Evolutionary conservation across 2,113 vertebrate genomes (phyloP).

Genomic region (Bagarius yarrelli): DNA sequence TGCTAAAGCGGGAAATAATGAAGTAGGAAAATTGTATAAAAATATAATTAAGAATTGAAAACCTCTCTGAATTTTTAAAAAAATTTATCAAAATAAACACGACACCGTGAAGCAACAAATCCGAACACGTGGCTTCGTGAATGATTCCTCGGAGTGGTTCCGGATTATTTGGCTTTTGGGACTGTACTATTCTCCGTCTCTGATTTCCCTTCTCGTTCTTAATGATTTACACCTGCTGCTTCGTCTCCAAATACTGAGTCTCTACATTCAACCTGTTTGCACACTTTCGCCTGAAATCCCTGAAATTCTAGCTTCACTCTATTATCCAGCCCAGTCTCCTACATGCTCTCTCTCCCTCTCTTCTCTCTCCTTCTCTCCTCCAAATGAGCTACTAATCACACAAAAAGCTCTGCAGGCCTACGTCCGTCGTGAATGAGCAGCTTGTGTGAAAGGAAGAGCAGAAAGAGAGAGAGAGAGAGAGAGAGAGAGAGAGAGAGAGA

Average conservation of each 20-base stretch:
- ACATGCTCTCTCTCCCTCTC: neutral
- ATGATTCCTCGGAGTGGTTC: too few species aligned
- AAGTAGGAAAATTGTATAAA: too few species aligned
- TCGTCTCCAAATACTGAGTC: neutral
- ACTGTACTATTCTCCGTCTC: too few species aligned
- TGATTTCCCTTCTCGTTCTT: too few species aligned
- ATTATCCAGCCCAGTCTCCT: neutral
- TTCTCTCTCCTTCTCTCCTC: neutral
- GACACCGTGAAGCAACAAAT: too few species aligned
- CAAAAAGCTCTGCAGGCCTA: neutral
- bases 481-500: conserved; percentile 6
- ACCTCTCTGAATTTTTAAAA: too few species aligned
- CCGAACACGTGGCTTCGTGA: too few species aligned
- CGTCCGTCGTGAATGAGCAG: conserved; percentile 25
- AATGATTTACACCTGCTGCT: neutral
- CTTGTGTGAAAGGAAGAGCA: conserved; percentile 17
- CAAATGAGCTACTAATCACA: neutral
- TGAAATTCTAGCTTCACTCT: conserved; percentile 11
- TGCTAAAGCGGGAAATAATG: too few species aligned
- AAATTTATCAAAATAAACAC: too few species aligned
- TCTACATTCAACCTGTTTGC: neutral
- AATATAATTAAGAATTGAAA: too few species aligned
- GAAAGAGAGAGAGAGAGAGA: neutral
- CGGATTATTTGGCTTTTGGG: too few species aligned
- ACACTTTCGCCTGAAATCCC: neutral